Base-by-base conservation (phyloP, 2,797 vertebrate genomes). In the Hippocampus kuda region DNA sequence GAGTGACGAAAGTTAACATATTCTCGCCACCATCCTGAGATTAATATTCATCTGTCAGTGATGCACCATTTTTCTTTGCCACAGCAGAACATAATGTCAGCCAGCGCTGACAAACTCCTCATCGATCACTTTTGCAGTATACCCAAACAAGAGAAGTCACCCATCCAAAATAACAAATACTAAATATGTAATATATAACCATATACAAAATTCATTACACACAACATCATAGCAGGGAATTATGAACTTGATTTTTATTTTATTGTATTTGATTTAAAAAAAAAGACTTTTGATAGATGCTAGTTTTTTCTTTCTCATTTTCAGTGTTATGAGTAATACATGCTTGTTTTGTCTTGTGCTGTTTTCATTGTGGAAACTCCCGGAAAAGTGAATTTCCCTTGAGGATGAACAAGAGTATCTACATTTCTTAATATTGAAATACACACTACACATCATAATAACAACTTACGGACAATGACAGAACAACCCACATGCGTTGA, bases 21-120 rank as follows among this genome's bases (percentile, higher is more conserved):
- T 74, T 77, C 77, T 70, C 73, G 79, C 78, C 79, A 79, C 63
- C 59, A 66, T 68, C 53, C 70, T 72, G 48, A 78, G 75, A 83
- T 81, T 78, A 80, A 83, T 79, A 54, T 26, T 70, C 56, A 62
- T 54, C 68, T 66, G 69, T 71, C 16, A 59, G 65, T 46, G 73
- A 74, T 66, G 41, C 71, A 68, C 70, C 42, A 60, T 79, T 68
- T 80, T 74, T 64, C 41, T 64, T 64, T 64, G 61, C 38, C 66
- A 65, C 12, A 70, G 20, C 66, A 66, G 16, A 69, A 41, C 18
- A 30, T 42, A 67, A 75, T 70, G 71, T 71, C 73, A 71, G 68
- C 27, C 30, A 59, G 41, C 60, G 64, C 48, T 62, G 71, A 64
- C 54, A 59, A 57, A 51, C 56, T 69, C 49, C 70, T 68, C 65